phyloP scores from a whole-genome alignment of 1,140 invertebrate genomes.

The Agrypnia vestita region DNA sequence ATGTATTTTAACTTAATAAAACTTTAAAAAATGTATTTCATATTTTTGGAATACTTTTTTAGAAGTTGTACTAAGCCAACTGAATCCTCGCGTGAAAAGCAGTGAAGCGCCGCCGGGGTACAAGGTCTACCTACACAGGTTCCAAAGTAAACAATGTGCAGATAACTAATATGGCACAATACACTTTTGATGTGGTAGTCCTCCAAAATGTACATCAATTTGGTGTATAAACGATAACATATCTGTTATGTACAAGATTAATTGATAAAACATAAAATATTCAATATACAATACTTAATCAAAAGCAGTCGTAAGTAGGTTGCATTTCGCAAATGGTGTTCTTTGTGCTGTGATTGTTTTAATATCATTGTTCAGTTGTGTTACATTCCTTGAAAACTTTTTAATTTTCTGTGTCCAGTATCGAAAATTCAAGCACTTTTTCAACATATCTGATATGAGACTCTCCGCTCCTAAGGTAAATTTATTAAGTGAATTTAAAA shows the following conservation, averaged over 20 bases:
- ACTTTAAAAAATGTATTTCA: no score
- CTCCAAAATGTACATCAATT: slow-evolving; percentile 11
- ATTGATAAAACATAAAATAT: slow-evolving; percentile 26
- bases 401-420: neutral
- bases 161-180: slow-evolving; percentile 8
- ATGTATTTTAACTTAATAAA: no score
- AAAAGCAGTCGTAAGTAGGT: neutral
- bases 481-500: neutral
- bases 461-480: neutral
- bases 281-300: neutral
- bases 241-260: slow-evolving; percentile 23
- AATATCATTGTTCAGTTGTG: neutral
- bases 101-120: no score
- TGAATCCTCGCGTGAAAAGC: no score
- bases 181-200: neutral
- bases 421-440: neutral
- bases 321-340: slow-evolving; percentile 1
- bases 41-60: no score
- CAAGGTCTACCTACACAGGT: neutral
- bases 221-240: slow-evolving; percentile 24
- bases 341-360: neutral
- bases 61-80: no score
- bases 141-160: slow-evolving; percentile 5
- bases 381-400: neutral
- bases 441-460: neutral